Percentiles rank a stretch among this genome's conserved stretches.
Conservation (phyloP, 2,888 invertebrate genomes). For the Acanthosepion lycidas region DNA sequence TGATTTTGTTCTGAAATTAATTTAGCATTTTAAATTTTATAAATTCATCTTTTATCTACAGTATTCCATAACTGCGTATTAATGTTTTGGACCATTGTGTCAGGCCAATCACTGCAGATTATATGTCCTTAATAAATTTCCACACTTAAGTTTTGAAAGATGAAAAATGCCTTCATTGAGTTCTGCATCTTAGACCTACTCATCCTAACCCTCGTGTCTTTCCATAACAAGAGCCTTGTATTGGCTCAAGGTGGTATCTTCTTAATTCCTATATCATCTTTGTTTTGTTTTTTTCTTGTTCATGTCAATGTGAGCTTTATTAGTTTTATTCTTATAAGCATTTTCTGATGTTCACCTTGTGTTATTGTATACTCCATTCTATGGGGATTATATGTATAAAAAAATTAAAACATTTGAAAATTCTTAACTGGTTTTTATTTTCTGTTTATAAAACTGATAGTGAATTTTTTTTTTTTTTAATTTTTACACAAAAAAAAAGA, state of each 20-base stretch:
- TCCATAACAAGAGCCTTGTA: neutral
- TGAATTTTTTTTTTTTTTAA: too few relatives aligned
- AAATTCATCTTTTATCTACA: neutral
- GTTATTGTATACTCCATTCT: neutral
- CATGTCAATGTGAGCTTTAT: neutral
- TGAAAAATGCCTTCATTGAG: neutral
- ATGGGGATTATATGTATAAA: neutral
- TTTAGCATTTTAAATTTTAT: neutral
- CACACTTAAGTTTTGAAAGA: neutral
- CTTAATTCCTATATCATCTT: neutral
- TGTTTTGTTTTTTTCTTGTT: neutral
- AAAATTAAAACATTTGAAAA: constrained; percentile 7
- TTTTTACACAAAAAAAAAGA: too few relatives aligned
- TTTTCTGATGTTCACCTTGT: neutral
- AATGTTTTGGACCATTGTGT: neutral
- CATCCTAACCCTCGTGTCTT: neutral
- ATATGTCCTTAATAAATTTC: neutral
- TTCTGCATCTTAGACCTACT: neutral
- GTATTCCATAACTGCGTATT: neutral
- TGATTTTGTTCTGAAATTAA: neutral
- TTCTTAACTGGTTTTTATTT: neutral
- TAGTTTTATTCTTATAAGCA: neutral
- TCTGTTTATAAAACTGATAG: too few relatives aligned
- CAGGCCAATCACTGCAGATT: neutral
- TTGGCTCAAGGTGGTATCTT: neutral